phyloP scores from a whole-genome alignment of 2,113 vertebrate genomes.

The Coryphaenoides rupestris region DNA sequence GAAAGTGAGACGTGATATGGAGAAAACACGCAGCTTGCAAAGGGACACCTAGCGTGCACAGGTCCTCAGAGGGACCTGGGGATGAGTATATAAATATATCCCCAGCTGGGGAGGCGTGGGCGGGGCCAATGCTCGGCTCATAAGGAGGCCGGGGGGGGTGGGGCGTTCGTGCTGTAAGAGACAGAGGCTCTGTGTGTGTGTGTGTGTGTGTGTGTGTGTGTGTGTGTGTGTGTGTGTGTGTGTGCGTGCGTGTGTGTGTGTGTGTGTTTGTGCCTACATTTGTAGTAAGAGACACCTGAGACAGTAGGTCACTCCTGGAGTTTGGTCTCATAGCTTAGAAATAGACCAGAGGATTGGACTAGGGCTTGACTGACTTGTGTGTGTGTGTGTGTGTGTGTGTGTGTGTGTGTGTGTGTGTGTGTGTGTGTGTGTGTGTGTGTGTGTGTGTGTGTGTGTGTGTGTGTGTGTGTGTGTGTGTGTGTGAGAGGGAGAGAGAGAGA shows the following conservation, averaged over 20 bases:
- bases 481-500: too few species aligned
- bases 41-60: constrained; percentile 41
- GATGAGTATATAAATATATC: constrained; percentile 30
- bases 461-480: constrained; percentile 15
- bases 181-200: not conserved
- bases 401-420: constrained; percentile 22
- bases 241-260: constrained; percentile 14
- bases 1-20: constrained; percentile 31
- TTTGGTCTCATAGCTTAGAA: constrained; percentile 65
- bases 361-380: constrained; percentile 18
- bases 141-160: too few species aligned
- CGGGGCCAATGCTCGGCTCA: too few species aligned
- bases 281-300: constrained; percentile 63
- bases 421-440: not conserved
- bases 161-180: too few species aligned
- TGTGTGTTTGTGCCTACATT: constrained; percentile 30
- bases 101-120: constrained; percentile 4
- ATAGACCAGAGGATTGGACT: constrained; percentile 57
- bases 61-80: constrained; percentile 31
- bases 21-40: constrained; percentile 38
- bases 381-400: constrained; percentile 21
- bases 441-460: constrained; percentile 24
- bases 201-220: constrained; percentile 7
- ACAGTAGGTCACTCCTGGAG: constrained; percentile 63
- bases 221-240: constrained; percentile 20